Evolutionary conservation across 2,113 vertebrate genomes (phyloP).

Genomic region (Gymnorhina tibicen): DNA sequence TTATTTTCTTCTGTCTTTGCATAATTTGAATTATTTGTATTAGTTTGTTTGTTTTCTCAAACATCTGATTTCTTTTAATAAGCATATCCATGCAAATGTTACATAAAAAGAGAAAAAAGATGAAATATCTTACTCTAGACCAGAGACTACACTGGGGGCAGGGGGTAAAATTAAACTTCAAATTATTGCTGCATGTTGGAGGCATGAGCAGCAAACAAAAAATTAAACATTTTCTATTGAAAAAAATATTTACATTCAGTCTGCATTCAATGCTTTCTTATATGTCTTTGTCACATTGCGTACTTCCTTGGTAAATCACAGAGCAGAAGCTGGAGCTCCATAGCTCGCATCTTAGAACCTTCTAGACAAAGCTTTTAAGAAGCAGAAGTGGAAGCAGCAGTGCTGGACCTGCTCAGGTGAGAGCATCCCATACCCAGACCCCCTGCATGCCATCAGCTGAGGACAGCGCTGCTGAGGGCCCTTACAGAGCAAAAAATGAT

Average conservation of each 20-base stretch:
- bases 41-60: background rate
- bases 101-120: background rate
- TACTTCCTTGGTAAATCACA: background rate
- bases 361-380: background rate
- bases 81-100: background rate
- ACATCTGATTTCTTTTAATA: background rate
- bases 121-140: background rate
- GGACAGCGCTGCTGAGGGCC: background rate
- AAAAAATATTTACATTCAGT: background rate
- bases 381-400: background rate
- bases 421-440: background rate
- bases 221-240: background rate
- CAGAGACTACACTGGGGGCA: rapidly evolving
- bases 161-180: background rate
- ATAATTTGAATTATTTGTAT: background rate
- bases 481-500: background rate
- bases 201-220: background rate
- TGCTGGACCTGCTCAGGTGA: background rate
- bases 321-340: background rate
- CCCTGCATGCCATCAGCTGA: background rate
- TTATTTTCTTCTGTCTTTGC: background rate
- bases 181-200: background rate
- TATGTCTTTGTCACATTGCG: background rate
- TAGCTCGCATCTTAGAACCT: background rate
- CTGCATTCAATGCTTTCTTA: background rate